Conservation (phyloP, 2,888 invertebrate genomes). For the Luperina testacea region DNA sequence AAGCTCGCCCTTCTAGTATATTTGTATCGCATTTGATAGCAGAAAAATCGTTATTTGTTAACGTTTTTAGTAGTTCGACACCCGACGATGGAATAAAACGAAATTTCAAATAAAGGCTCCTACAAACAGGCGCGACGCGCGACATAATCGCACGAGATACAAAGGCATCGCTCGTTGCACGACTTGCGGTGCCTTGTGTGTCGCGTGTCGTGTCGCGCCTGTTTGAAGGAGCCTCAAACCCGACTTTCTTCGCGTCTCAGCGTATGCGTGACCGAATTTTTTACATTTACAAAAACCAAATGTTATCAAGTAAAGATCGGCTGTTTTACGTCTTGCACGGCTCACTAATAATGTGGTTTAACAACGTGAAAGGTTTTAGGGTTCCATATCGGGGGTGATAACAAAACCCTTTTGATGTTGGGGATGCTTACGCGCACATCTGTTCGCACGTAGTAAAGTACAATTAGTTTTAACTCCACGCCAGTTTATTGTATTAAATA, state of each 20-base stretch:
- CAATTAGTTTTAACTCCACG: slow-evolving; percentile 50
- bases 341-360: slow-evolving; percentile 68
- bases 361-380: slow-evolving; percentile 65
- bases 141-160: too few species aligned
- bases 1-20: slow-evolving; percentile 61
- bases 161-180: too few species aligned
- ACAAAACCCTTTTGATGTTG: slow-evolving; percentile 63
- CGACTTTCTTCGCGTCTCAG: slow-evolving; percentile 38
- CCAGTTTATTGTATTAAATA: slow-evolving; percentile 37
- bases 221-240: neutral
- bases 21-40: slow-evolving; percentile 55
- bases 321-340: slow-evolving; percentile 66
- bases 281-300: slow-evolving; percentile 65
- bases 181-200: too few species aligned
- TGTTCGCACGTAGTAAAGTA: slow-evolving; percentile 61
- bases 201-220: too few species aligned
- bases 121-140: too few species aligned
- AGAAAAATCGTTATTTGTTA: slow-evolving; percentile 63
- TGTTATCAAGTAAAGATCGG: slow-evolving; percentile 68
- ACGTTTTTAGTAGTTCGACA: slow-evolving; percentile 58
- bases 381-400: slow-evolving; percentile 63
- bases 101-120: slow-evolving; percentile 46
- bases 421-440: slow-evolving; percentile 50
- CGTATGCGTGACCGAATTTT: slow-evolving; percentile 64
- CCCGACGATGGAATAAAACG: slow-evolving; percentile 48